phyloP scores from a whole-genome alignment of 2,888 invertebrate species.

The Drosophila stalkeri region DNA sequence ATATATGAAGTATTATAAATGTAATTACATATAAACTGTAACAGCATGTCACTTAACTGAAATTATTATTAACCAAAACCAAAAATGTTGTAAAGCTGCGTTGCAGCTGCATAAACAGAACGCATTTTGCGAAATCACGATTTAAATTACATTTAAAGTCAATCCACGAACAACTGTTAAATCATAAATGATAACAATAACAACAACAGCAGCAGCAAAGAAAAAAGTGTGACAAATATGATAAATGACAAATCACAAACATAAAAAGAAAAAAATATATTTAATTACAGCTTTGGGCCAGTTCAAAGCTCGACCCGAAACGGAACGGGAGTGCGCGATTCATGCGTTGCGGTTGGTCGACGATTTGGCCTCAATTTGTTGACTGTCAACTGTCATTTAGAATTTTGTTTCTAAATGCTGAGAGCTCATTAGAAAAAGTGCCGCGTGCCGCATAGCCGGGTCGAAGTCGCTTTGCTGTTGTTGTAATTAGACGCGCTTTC shows the following conservation, averaged over 20 bases:
- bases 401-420: slow-evolving; percentile 34
- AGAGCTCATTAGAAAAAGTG: slow-evolving; percentile 63
- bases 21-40: not conserved
- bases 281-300: slow-evolving; percentile 29
- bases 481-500: slow-evolving; percentile 67
- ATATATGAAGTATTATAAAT: not conserved
- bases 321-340: slow-evolving; percentile 7
- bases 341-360: slow-evolving; percentile 32
- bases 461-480: slow-evolving; percentile 15
- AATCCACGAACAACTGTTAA: slow-evolving; percentile 1
- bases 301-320: slow-evolving; percentile 9
- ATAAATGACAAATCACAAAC: slow-evolving; percentile 31
- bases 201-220: slow-evolving; percentile 4
- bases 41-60: not conserved
- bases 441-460: slow-evolving; percentile 50
- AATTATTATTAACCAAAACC: not conserved
- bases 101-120: slow-evolving; percentile 9
- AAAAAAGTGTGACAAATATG: slow-evolving; percentile 36
- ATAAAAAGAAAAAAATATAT: not conserved
- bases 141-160: slow-evolving; percentile 6
- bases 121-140: slow-evolving; percentile 28
- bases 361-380: slow-evolving; percentile 55
- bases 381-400: slow-evolving; percentile 59
- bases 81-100: slow-evolving; percentile 1
- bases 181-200: slow-evolving; percentile 1